Conservation (phyloP, 2,113 vertebrate species). For the Tichodroma muraria region DNA sequence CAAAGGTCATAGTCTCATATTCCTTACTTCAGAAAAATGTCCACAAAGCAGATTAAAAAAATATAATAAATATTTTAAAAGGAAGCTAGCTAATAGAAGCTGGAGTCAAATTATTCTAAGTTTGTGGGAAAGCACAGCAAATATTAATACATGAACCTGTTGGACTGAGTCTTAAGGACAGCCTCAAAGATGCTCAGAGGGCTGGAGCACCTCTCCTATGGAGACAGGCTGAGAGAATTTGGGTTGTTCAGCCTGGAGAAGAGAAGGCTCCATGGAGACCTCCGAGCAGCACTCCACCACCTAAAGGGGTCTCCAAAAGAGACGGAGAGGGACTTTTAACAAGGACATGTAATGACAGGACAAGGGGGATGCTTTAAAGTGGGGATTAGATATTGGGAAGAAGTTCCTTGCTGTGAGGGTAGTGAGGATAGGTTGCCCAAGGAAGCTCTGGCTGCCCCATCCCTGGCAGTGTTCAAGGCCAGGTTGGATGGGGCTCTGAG, state of each 20-base stretch:
- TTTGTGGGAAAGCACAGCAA: conserved; percentile 6
- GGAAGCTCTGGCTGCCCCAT: neutral
- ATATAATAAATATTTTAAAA: neutral
- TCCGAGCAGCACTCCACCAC: neutral
- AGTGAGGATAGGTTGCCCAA: neutral
- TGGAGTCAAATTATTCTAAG: neutral
- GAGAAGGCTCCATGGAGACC: neutral
- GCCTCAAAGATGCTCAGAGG: neutral
- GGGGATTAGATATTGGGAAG: neutral
- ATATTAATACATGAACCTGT: neutral
- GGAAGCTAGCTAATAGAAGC: neutral
- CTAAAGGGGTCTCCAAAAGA: neutral
- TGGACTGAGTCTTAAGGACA: neutral
- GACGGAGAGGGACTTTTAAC: neutral
- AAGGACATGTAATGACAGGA: neutral
- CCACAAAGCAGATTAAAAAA: neutral
- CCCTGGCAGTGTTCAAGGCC: neutral
- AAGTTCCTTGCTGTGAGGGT: neutral
- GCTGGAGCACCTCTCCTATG: neutral
- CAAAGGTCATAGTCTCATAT: neutral
- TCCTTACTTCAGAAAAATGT: neutral
- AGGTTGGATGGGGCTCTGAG: neutral
- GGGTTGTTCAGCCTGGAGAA: neutral
- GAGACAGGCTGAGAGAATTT: neutral
- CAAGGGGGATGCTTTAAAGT: neutral